Base-by-base conservation (phyloP, 2,797 vertebrate species). In the Borostomias antarcticus region DNA sequence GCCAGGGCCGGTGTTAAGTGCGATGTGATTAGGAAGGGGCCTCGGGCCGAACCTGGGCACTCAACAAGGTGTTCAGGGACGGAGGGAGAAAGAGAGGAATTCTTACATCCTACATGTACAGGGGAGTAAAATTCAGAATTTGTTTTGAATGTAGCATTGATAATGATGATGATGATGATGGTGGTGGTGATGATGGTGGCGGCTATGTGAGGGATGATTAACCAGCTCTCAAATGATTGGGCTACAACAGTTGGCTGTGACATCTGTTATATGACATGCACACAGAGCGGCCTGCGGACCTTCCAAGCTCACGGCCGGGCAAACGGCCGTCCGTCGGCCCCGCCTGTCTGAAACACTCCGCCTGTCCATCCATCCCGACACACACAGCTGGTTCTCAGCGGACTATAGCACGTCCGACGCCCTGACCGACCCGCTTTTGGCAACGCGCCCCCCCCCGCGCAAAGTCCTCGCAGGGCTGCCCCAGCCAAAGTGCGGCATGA, bases 1-100 rank as follows among this genome's bases (percentile, higher is more conserved):
- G 73, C 74, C 67, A 77, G 58, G 58, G 75, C 47, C 21, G 59
- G 66, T 64, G 51, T 21, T 68, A 82, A 78, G 66, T 59, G 62
- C 33, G 63, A 76, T 81, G 57, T 71, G 67, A 83, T 83, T 75
- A 79, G 63, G 37, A 73, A 33, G 66, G 40, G 52, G 66, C 21
- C 62, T 28, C 3, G 17, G 62, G 80, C 70, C 68, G 71, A 77
- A 64, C 43, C 62, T 65, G 50, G 53, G 50, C 72, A 33, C 10
- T 67, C 23, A 56, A 8, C n/a, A 35, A 76, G 73, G 66, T 81
- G 71, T 76, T 17, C 60, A 45, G 43, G 64, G 23, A 35, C 13
- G 6, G 23, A 11, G 13, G 8, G 35, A 40, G 21, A 43, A 6
- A 17, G 6, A 21, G 11, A 25, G 35, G 21, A 3, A n/a, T n/a